A percentile compares a stretch with the other conserved stretches of the same genome.
phyloP scores from a whole-genome alignment of 2,888 invertebrate genomes.

The Escarpia spicata region DNA sequence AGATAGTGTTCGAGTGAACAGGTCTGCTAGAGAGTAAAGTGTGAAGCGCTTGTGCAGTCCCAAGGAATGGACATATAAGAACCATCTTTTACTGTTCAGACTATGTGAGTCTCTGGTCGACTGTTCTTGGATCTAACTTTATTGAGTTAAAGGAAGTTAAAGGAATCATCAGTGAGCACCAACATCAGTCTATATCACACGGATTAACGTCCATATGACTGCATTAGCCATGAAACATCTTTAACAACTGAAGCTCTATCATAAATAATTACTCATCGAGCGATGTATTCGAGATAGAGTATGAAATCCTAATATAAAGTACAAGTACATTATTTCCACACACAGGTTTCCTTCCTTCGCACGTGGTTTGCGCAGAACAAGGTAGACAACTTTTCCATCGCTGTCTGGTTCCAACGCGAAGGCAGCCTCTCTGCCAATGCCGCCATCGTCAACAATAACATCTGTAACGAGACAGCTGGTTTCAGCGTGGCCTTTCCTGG shows the following conservation, averaged over 20 bases:
- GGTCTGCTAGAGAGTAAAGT: too few species aligned
- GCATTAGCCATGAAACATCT: too few species aligned
- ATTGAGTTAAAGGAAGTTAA: too few species aligned
- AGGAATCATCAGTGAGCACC: too few species aligned
- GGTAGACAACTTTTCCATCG: constrained; percentile 1
- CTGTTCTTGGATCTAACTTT: too few species aligned
- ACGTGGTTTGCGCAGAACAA: constrained; percentile 18
- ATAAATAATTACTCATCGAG: not conserved
- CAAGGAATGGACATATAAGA: too few species aligned
- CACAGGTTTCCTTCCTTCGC: constrained; percentile 21
- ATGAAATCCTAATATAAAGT: not conserved
- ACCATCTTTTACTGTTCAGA: too few species aligned
- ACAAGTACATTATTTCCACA: not conserved
- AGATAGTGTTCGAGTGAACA: too few species aligned
- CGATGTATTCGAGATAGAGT: not conserved
- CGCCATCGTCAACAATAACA: constrained; percentile 8
- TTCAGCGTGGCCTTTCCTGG: not conserved
- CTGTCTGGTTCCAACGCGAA: constrained; percentile 22
- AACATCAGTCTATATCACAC: too few species aligned
- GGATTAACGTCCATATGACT: too few species aligned
- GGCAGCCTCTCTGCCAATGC: not conserved
- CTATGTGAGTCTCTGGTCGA: too few species aligned
- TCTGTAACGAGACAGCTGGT: constrained; percentile 14
- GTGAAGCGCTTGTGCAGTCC: too few species aligned
- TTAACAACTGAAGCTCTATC: not conserved